Percentiles rank a stretch among this genome's conserved stretches.
Conservation (phyloP, 2,888 invertebrate species). For the Dendrolimus pini region DNA sequence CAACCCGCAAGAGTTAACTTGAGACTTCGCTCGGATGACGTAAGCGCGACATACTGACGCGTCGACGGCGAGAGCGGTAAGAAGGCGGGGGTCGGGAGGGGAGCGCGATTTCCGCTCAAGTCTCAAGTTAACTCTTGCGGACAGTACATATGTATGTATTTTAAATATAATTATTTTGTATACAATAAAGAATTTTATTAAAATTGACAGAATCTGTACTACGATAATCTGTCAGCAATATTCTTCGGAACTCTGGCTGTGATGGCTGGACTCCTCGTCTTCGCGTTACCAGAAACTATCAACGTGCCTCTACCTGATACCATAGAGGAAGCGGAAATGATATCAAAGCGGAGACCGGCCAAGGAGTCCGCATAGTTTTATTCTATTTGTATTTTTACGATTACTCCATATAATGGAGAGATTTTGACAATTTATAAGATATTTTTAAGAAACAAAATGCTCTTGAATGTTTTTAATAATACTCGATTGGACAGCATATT, state of each 20-base stretch:
- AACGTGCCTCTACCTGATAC: constrained; percentile 77
- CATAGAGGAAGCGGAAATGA: constrained; percentile 74
- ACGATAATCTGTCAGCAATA: constrained; percentile 73
- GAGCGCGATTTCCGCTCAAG: no score
- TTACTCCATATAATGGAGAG: not conserved
- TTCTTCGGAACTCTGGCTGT: constrained; percentile 76
- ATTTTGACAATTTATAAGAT: not conserved
- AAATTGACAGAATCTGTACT: constrained; percentile 49
- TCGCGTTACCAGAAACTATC: constrained; percentile 79
- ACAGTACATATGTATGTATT: no score
- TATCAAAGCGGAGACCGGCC: constrained; percentile 31
- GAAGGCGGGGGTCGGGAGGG: no score
- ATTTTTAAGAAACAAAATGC: not conserved
- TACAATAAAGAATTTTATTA: no score
- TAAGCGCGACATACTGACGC: no score
- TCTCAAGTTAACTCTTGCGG: no score
- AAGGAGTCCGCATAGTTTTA: constrained; percentile 11
- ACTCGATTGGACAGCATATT: no score
- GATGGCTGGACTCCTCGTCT: constrained; percentile 70
- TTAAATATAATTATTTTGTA: no score
- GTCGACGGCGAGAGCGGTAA: no score
- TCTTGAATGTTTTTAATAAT: not conserved
- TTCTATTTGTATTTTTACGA: not conserved
- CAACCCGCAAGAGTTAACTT: no score
- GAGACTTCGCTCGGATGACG: no score